Percentiles rank a stretch among this genome's conserved stretches.
These are phyloP conservation scores for Protobothrops mucrosquamatus DNA, from an alignment of 2,113 vertebrate species.

Conservation along the genomic window DNA sequence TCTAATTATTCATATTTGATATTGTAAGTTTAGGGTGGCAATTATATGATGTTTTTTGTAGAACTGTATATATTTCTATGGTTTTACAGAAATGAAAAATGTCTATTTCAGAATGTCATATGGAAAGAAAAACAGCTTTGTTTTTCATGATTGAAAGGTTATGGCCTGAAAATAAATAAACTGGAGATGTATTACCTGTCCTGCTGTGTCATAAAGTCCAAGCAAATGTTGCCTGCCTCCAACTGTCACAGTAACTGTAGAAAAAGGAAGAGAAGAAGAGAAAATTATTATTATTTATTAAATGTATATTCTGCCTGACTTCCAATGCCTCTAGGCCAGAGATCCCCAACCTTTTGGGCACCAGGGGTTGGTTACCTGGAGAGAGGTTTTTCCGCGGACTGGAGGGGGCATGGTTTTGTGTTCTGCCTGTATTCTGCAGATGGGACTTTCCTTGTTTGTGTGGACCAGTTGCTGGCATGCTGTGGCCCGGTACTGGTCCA, in stretches of 20 bases:
- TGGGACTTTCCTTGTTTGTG: too few species aligned
- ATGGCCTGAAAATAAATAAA: background rate
- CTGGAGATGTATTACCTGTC: slow-evolving; percentile 76
- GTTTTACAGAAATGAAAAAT: background rate
- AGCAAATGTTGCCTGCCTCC: slow-evolving; percentile 86
- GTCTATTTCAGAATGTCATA: background rate
- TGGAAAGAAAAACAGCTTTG: background rate
- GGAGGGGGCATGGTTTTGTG: too few species aligned
- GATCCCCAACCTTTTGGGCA: too few species aligned
- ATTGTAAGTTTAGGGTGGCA: background rate
- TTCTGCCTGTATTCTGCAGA: too few species aligned
- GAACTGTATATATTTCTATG: background rate
- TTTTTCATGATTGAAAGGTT: background rate
- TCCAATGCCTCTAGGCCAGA: background rate
- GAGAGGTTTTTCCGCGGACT: too few species aligned
- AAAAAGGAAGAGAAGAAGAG: slow-evolving; percentile 17
- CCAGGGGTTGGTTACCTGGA: too few species aligned
- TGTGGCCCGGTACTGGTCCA: too few species aligned
- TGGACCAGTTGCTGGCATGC: too few species aligned
- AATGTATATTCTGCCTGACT: background rate
- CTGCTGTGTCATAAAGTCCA: slow-evolving; percentile 86
- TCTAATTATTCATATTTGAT: background rate
- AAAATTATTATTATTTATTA: background rate
- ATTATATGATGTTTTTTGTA: background rate
- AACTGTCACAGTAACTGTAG: slow-evolving; percentile 83